These are phyloP conservation scores for Nemotelus pantherinus DNA, from an alignment of 2,888 invertebrate species.

Conservation along the genomic window DNA sequence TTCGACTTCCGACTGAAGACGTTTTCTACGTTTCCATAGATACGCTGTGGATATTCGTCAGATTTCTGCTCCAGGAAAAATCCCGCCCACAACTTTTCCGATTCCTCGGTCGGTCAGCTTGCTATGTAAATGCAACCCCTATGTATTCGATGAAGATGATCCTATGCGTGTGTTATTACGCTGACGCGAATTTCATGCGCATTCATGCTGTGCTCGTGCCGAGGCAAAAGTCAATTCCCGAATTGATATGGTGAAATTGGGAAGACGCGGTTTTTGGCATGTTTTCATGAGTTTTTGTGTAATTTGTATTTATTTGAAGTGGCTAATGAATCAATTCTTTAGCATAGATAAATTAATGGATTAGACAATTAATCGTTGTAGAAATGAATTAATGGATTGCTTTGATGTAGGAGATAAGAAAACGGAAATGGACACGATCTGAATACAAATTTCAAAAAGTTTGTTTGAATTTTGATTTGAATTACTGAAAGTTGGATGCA, in stretches of 20 bases:
- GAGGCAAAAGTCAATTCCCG: slow-evolving; percentile 8
- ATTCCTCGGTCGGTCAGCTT: neutral
- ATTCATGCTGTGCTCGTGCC: slow-evolving; percentile 10
- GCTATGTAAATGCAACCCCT: too few relatives aligned
- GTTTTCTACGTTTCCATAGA: slow-evolving; percentile 20
- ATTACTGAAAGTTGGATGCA: too few relatives aligned
- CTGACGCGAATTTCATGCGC: neutral
- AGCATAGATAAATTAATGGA: neutral
- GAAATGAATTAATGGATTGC: neutral
- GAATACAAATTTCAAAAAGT: neutral
- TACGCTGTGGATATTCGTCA: neutral
- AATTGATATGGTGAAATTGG: neutral
- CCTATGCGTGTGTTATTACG: neutral
- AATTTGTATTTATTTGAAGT: slow-evolving; percentile 14
- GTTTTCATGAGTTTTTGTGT: neutral
- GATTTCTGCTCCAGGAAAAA: neutral
- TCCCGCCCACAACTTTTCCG: slow-evolving; percentile 38
- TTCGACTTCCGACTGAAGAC: slow-evolving; percentile 24
- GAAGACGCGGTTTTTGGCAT: slow-evolving; percentile 1
- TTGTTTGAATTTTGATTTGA: too few relatives aligned
- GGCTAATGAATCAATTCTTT: neutral
- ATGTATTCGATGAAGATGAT: too few relatives aligned
- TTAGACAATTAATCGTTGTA: neutral
- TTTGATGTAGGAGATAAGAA: neutral
- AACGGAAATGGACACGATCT: neutral